Base-by-base conservation (phyloP, 2,888 invertebrate genomes). In the Ennomos quercinarius region DNA sequence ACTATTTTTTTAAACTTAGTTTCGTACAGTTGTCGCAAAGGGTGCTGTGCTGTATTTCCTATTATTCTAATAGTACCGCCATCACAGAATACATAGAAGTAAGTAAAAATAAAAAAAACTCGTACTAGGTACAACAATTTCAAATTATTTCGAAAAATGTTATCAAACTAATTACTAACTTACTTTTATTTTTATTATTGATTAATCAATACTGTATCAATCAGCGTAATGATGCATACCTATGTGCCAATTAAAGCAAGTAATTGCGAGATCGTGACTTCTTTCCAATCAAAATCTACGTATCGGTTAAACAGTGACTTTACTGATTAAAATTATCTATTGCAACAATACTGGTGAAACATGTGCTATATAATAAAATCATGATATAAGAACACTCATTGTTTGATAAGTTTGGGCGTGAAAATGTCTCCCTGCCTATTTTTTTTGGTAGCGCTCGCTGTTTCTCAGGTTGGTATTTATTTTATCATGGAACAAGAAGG, bases 381-480 rank as follows among this genome's bases (percentile, higher is more conserved):
- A 36, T 39, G 27, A 13, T 9, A 48, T 12, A 40, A 9, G 37
- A 9, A 10, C 1, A 0, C 10, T 61, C 52, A 66, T 58, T 62
- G 12, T 40, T 36, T 1, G 5, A 17, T 42, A 12, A 27, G 27
- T 41, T 59, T 41, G 9, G 12, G 13, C 40, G 39, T 42, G 57
- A n/a, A 64, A 66, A 68, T 68, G 68, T 10, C 57, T 42, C 10
- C 35, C 10, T 42, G 42, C 5, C 9, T 63, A 0, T 9, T 61
- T 1, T 42, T 60, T 54, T 13, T 68, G 9, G 9, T 66, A 44
- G 49, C 57, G 12, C 12, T 68, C 10, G 68, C 56, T 2, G 17
- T 66, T n/a, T 13, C 60, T 4, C 48, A 64, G 63, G 68, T 68
- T 51, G 41, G 60, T 55, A 38, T 48, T 10, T n/a, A n/a, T n/a